phyloP scores from a whole-genome alignment of 1,140 invertebrate genomes.

The Drosophila teissieri region DNA sequence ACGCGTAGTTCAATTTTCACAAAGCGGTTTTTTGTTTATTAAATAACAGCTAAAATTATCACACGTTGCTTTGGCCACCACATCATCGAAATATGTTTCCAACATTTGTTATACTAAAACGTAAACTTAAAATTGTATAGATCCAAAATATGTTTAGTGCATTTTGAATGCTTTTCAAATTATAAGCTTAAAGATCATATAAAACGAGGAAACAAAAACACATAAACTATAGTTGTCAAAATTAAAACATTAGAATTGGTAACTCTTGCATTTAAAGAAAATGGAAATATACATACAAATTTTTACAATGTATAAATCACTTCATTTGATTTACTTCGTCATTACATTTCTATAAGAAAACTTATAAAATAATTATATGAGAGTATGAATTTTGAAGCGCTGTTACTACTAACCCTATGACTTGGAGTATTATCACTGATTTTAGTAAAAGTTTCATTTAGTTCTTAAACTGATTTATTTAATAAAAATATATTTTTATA shows the following conservation, averaged over 20 bases:
- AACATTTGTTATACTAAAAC: conserved; percentile 72
- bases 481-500: conserved; percentile 70
- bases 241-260: conserved; percentile 58
- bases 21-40: conserved; percentile 30
- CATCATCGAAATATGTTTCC: conserved; percentile 37
- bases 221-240: conserved; percentile 33
- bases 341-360: conserved; percentile 64
- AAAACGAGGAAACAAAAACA: conserved; percentile 18
- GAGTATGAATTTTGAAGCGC: conserved; percentile 39
- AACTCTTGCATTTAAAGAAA: conserved; percentile 67
- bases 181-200: conserved; percentile 37
- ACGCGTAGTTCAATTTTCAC: conserved; percentile 59
- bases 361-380: conserved; percentile 23
- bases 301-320: conserved; percentile 61
- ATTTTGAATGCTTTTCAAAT: conserved; percentile 70
- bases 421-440: conserved; percentile 58
- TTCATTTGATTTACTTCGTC: conserved; percentile 46
- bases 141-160: conserved; percentile 41
- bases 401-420: conserved; percentile 55
- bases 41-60: conserved; percentile 1
- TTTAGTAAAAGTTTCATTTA: conserved; percentile 68
- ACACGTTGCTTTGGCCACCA: conserved; percentile 12
- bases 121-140: conserved; percentile 48
- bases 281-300: conserved; percentile 42
- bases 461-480: conserved; percentile 66